A percentile compares a stretch with the other conserved stretches of the same genome.
Conservation (phyloP, 2,888 invertebrate genomes). For the Phymatocera aterrima region DNA sequence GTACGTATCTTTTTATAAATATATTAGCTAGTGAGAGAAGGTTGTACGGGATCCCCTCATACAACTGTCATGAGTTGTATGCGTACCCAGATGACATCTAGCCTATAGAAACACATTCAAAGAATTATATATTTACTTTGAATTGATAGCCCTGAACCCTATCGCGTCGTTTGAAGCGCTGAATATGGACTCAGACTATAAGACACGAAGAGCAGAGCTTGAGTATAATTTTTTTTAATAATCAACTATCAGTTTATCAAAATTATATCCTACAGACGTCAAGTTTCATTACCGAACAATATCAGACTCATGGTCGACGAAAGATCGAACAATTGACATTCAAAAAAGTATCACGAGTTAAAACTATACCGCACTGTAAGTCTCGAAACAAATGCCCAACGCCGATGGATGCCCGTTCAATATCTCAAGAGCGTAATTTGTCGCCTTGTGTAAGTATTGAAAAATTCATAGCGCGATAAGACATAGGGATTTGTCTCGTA, state of each 20-base stretch:
- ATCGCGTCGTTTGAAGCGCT: neutral
- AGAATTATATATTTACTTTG: slow-evolving; percentile 1
- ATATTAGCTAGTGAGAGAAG: slow-evolving; percentile 21
- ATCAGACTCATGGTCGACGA: neutral
- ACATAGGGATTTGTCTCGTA: neutral
- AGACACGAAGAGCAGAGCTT: neutral
- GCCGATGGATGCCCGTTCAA: neutral
- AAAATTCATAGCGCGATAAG: neutral
- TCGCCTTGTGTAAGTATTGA: neutral
- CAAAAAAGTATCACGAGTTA: slow-evolving; percentile 1
- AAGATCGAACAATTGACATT: neutral
- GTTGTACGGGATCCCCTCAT: slow-evolving; percentile 2
- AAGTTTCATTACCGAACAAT: neutral
- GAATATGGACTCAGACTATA: neutral
- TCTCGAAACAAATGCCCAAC: neutral
- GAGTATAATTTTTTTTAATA: neutral
- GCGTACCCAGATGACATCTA: slow-evolving; percentile 19
- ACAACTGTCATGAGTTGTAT: slow-evolving; percentile 29
- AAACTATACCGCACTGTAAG: neutral
- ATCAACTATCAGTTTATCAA: neutral
- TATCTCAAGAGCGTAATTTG: neutral
- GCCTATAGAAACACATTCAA: slow-evolving; percentile 10
- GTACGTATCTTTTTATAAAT: slow-evolving; percentile 44
- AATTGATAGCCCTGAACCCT: slow-evolving; percentile 15
- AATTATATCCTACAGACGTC: neutral